Evolutionary conservation across 2,797 vertebrate genomes (phyloP), one percentile per base, ranked within the genome.

Genomic region (Tragelaphus oryx): DNA sequence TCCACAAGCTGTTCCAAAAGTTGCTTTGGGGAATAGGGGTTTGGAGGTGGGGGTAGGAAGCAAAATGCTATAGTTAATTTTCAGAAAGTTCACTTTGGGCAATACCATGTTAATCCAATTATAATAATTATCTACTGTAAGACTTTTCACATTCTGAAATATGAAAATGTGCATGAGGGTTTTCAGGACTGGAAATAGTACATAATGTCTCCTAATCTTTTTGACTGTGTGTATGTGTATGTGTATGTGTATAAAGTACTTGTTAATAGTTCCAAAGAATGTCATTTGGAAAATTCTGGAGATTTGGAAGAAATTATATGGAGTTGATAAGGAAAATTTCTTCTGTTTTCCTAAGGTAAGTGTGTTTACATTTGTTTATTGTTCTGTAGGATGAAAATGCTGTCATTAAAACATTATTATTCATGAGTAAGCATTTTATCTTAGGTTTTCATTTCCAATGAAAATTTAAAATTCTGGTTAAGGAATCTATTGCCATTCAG

Each of bases 1-100:
- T 94, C 79, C 54, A 80, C 96, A 93, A 96, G 91, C 88, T 96
- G 95, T 97, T 95, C 65, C 79, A 75, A 46, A 97, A 95, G 85
- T 95, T 94, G 91, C 78, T 97, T 96, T 95, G 92, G 92, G 86
- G 65, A 86, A 57, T 50, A 46, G 54, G 88, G 82, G 33, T 79
- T n/a, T 91, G 90, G 75, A 90, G 86, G 65, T 86, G 20, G 95
- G 46, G 78, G 17, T 68, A 18, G 62, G 84, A 80, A 83, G 87
- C 71, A 68, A 91, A 96, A 88, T 8, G 28, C 44, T 93, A 7
- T 60, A 71, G 91, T 96, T 96, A 89, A 94, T 95, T 87, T 83
- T 92, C 87, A 85, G 54, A 89, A 96, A 86, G 74, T 94, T 96
- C 96, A 94, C 83, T 95, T 95, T 93, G 91, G 92, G 88, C 94